Evolutionary conservation across 1,140 invertebrate genomes (phyloP).

Genomic region (Oedothorax gibbosus): DNA sequence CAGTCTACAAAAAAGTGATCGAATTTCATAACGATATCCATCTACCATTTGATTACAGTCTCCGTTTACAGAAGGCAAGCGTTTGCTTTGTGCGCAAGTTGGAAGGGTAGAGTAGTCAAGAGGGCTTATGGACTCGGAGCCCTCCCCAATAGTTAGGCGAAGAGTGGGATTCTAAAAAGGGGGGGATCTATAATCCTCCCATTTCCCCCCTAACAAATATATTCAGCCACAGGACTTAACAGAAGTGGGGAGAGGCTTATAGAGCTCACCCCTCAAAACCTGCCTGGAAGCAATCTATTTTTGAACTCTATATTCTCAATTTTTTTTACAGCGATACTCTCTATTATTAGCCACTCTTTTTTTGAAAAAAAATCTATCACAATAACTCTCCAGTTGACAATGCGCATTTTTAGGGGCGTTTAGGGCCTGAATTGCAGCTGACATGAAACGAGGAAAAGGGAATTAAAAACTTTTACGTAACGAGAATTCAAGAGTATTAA

Average conservation of each 20-base stretch:
- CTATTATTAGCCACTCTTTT: no score
- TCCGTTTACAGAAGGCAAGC: conserved; percentile 40
- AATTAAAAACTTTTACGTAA: conserved; percentile 29
- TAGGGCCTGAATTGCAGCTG: conserved; percentile 36
- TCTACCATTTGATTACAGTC: not conserved
- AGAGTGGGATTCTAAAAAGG: not conserved
- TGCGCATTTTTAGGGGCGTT: conserved; percentile 12
- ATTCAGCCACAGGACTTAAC: not conserved
- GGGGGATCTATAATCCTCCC: not conserved
- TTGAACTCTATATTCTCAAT: conserved; percentile 13
- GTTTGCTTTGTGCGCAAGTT: conserved; percentile 35
- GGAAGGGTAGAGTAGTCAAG: conserved; percentile 33
- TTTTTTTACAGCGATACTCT: conserved; percentile 17
- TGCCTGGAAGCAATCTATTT: conserved; percentile 18
- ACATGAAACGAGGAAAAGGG: conserved; percentile 9
- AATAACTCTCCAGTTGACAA: not conserved
- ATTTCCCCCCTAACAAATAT: not conserved
- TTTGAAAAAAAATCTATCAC: no score
- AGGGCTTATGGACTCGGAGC: conserved; percentile 29
- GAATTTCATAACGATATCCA: no score
- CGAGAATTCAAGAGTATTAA: not conserved
- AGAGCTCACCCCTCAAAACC: not conserved
- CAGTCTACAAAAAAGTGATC: no score
- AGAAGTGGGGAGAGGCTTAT: conserved; percentile 33
- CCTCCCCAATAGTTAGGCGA: conserved; percentile 15